Base-by-base conservation (phyloP, 2,113 vertebrate genomes). In the Vulpes vulpes region DNA sequence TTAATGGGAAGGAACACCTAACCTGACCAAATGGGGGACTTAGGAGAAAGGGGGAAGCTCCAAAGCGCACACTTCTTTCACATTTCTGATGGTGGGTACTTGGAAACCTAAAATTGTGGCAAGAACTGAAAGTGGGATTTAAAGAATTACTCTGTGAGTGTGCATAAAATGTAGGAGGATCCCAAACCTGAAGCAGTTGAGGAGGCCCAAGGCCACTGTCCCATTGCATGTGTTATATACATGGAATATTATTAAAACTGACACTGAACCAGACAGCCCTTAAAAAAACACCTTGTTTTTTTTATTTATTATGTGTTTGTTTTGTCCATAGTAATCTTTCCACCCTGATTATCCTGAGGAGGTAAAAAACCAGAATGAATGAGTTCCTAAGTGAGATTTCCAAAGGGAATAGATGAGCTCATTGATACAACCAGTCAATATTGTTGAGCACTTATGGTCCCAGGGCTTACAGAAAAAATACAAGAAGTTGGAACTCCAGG, bases 141-240 rank as follows among this genome's bases (percentile, higher is more conserved):
- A 60, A 91, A 65, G 27, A 35, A 9, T 38, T 16, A 22, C 43
- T 7, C 43, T 43, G 49, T 35, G 35, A 43, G 30, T 60, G 20
- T 71, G 17, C 12, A 11, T 55, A 32, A 84, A 35, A 60, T 35
- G 80, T 19, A 19, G 22, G 35, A 32, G 4, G 76, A 53, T n/a
- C 12, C 6, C 64, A 22, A 43, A 30, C 27, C 25, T 23, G 71
- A 43, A 88, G 57, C 60, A 53, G 19, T 1, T 2, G 10, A 19
- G 11, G 69, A 65, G n/a, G 2, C 7, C 15, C 16, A 0, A 0
- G 27, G 22, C 11, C 35, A 1, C 35, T 51, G 35, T 17, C 60
- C 60, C 25, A 1, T 1, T 27, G 51, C 1, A 11, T 11, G 3
- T 17, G 3, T 85, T n/a, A 67, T 55, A 59, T 2, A 11, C 30